Percentiles rank a stretch among this genome's conserved stretches.
phyloP scores from a whole-genome alignment of 2,113 vertebrate species.

The Amia ocellicauda region DNA sequence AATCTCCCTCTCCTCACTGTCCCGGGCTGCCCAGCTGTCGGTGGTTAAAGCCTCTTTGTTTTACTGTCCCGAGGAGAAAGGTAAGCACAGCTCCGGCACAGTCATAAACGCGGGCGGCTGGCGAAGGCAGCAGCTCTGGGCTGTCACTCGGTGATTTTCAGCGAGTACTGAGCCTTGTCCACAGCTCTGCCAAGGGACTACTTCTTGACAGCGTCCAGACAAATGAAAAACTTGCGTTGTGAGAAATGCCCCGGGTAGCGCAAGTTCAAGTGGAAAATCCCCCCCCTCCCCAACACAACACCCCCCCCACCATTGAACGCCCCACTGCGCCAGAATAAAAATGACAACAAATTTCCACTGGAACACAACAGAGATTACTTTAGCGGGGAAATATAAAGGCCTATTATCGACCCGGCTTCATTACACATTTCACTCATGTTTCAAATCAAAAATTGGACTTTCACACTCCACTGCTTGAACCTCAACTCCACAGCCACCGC shows the following conservation, averaged over 20 bases:
- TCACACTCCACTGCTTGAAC: constrained; percentile 69
- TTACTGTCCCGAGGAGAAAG: background rate
- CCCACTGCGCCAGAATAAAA: constrained; percentile 75
- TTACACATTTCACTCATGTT: constrained; percentile 82
- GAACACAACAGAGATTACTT: constrained; percentile 45
- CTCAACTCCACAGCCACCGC: constrained; percentile 49
- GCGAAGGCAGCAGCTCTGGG: constrained; percentile 29
- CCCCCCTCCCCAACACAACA: constrained; percentile 21
- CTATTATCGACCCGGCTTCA: constrained; percentile 75
- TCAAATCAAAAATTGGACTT: constrained; percentile 81
- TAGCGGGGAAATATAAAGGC: constrained; percentile 58
- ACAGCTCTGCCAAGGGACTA: constrained; percentile 15
- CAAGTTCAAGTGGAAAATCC: constrained; percentile 69
- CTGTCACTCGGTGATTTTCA: constrained; percentile 35
- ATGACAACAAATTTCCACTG: constrained; percentile 72
- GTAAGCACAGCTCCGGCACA: background rate
- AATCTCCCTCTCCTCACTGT: too few species aligned
- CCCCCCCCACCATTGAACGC: constrained; percentile 62
- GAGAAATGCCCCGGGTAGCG: constrained; percentile 56
- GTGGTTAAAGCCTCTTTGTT: background rate
- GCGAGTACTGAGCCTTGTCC: constrained; percentile 29
- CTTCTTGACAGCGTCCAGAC: constrained; percentile 55
- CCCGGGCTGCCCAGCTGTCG: too few species aligned
- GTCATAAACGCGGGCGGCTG: constrained; percentile 23
- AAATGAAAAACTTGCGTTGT: constrained; percentile 55